Evolutionary conservation across 2,888 invertebrate species (phyloP).

Genomic region (Calliphora vomitoria): DNA sequence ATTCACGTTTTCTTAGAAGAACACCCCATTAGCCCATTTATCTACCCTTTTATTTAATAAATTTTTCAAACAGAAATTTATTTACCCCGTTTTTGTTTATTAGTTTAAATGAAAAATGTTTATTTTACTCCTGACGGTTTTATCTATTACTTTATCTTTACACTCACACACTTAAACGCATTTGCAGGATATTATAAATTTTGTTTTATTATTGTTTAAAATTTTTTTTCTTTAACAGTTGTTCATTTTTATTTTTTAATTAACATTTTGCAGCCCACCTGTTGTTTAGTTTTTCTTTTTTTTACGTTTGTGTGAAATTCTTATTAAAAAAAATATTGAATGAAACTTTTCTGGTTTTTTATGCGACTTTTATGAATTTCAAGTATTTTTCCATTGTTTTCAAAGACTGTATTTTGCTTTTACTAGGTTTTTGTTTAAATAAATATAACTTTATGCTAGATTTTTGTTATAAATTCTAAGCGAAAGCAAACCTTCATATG

Average conservation of each 20-base stretch:
- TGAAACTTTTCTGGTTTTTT: background rate
- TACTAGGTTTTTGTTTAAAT: background rate
- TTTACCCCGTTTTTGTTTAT: conserved; percentile 18
- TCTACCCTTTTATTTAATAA: background rate
- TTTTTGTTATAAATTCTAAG: background rate
- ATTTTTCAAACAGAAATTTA: conserved; percentile 11
- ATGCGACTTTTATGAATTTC: background rate
- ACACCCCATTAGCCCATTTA: background rate
- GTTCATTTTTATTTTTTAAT: conserved; percentile 35
- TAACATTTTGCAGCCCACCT: conserved; percentile 35
- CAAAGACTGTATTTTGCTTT: background rate
- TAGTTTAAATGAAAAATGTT: conserved; percentile 39
- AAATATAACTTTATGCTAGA: background rate
- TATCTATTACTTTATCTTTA: conserved; percentile 40
- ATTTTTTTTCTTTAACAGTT: conserved; percentile 1
- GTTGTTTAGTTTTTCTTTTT: conserved; percentile 12
- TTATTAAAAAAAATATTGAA: background rate
- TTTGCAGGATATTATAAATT: conserved; percentile 46
- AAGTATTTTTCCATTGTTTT: conserved; percentile 3
- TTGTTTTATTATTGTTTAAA: conserved; percentile 25
- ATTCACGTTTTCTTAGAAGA: conserved; percentile 24
- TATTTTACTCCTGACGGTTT: conserved; percentile 26
- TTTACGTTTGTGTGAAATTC: background rate
- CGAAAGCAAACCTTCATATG: background rate
- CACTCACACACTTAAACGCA: background rate